phyloP scores from a whole-genome alignment of 2,113 vertebrate genomes.

The Microtus montanus region DNA sequence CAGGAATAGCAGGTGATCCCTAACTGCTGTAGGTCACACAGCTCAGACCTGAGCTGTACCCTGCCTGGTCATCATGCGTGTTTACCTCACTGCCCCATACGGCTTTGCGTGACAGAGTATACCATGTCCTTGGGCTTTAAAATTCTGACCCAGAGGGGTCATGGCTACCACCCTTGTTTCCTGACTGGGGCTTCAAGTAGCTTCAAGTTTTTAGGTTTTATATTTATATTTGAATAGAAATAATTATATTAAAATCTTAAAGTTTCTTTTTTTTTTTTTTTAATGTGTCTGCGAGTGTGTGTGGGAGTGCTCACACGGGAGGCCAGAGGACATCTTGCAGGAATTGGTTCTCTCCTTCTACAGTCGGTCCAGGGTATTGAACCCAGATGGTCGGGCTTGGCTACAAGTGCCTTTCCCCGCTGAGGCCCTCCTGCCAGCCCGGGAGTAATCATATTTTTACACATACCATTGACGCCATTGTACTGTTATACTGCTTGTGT shows the following conservation, averaged over 20 bases:
- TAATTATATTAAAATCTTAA: background rate
- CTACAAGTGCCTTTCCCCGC: background rate
- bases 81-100: background rate
- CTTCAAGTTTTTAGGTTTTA: background rate
- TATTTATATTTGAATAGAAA: background rate
- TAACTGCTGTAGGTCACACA: background rate
- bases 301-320: background rate
- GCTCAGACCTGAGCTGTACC: background rate
- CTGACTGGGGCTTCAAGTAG: background rate
- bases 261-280: too few relatives aligned
- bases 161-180: background rate
- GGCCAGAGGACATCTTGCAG: background rate
- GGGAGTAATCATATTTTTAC: background rate
- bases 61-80: background rate
- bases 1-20: background rate
- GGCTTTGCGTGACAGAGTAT: background rate
- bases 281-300: too few relatives aligned
- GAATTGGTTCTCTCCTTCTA: background rate
- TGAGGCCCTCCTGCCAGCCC: background rate
- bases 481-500: background rate
- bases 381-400: background rate
- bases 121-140: background rate
- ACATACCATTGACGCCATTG: background rate
- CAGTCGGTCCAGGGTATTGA: background rate
- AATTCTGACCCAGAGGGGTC: background rate